Percentiles rank a stretch among this genome's conserved stretches.
These are phyloP conservation scores for Dromococcyx pavoninus DNA, from an alignment of 2,797 vertebrate species.

Conservation along the genomic window DNA sequence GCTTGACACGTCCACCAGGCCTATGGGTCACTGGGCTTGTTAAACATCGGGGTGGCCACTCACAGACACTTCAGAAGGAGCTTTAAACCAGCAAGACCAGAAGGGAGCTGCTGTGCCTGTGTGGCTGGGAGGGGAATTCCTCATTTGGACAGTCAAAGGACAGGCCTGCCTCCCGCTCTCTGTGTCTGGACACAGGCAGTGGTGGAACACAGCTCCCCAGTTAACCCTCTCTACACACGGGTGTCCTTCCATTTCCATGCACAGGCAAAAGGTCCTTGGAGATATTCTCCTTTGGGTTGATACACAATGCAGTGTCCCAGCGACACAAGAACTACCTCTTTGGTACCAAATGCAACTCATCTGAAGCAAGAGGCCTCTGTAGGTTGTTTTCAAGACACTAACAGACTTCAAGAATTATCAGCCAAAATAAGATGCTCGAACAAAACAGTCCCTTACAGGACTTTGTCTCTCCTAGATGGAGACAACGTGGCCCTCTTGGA, in stretches of 20 bases:
- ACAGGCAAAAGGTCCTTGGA: background rate
- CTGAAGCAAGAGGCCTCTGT: background rate
- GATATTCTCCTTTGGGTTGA: background rate
- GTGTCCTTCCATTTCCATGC: background rate
- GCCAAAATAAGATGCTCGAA: background rate
- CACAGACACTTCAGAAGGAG: background rate
- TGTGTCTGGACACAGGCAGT: background rate
- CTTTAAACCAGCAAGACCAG: background rate
- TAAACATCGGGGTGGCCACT: background rate
- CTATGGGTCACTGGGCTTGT: background rate
- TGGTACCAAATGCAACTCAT: background rate
- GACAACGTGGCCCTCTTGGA: background rate
- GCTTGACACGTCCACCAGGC: accelerated
- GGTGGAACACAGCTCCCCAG: accelerated
- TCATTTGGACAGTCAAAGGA: background rate
- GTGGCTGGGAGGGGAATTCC: background rate
- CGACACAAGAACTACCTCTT: background rate
- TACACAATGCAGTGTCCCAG: background rate
- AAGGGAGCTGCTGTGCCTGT: background rate
- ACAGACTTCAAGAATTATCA: background rate
- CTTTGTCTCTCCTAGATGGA: background rate
- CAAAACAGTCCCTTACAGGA: background rate
- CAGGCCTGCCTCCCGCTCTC: accelerated
- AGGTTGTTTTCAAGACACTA: background rate
- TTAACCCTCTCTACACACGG: background rate